Base-by-base conservation (phyloP, 2,888 invertebrate genomes). In the Synergus gifuensis region DNA sequence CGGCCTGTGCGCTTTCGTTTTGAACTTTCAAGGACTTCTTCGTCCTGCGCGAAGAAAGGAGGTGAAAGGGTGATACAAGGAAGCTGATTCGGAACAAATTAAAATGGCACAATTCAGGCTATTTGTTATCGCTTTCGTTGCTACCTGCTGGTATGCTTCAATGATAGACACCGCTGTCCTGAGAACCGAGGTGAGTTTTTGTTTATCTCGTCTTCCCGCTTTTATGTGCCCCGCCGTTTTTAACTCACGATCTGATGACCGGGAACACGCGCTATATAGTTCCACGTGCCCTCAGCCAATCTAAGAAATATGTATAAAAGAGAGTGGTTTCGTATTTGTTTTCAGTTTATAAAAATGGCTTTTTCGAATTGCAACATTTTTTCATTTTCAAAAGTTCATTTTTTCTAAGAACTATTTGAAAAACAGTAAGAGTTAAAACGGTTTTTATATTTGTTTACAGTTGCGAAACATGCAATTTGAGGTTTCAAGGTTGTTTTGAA, bases 151-250 rank as follows among this genome's bases (percentile, higher is more conserved):
- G 82, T 88, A 85, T 84, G 85, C 84, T 40, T 76, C 86, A n/a
- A 77, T 87, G 78, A 86, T 84, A 80, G 85, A 88, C 79, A 86
- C 88, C 7, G 88, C 88, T 7, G 86, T 86, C 12, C 84, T 88
- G 7, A 84, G 86, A 40, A 76, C 85, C 5, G 85, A 86, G 84
- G 89, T 89, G 84, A 88, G 84, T 81, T 60, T 62, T n/a, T 66
- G 49, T 46, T 73, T 28, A 42, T 67, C 22, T 28, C 36, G 54
- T 4, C 28, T 16, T 28, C 5, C 11, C 11, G 16, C 54, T 16
- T 49, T 54, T 67, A 14, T 12, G 63, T 64, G 14, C 46, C 12
- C 18, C 28, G 46, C 22, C 22, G 36, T 63, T 63, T 63, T 54
- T n/a, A 78, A 8, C 63, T 22, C 36, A 54, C 16, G 36, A 54